Evolutionary conservation across 2,888 invertebrate genomes (phyloP).

Genomic region (Phyllotreta cruciferae): DNA sequence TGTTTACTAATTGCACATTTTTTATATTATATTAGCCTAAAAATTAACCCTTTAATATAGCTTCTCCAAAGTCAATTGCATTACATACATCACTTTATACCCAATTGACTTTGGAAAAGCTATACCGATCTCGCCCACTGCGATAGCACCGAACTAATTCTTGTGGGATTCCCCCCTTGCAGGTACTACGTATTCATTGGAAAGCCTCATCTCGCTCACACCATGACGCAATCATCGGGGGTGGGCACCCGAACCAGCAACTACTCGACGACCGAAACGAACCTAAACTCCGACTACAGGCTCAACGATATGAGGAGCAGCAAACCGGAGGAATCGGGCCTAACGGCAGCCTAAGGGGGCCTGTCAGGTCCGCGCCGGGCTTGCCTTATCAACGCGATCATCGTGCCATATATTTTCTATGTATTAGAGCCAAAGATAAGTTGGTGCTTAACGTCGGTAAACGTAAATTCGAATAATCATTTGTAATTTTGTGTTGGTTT

Average conservation of each 20-base stretch:
- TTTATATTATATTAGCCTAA: not conserved
- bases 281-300: not conserved
- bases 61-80: too few relatives aligned
- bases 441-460: too few relatives aligned
- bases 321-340: slow-evolving; percentile 10
- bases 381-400: not conserved
- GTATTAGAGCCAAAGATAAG: not conserved
- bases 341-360: not conserved
- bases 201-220: slow-evolving; percentile 52
- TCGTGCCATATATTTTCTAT: not conserved
- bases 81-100: too few relatives aligned
- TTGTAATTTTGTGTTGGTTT: too few relatives aligned
- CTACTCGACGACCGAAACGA: slow-evolving; percentile 43
- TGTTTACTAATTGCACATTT: slow-evolving; percentile 1
- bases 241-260: slow-evolving; percentile 46
- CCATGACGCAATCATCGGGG: slow-evolving; percentile 44
- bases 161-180: slow-evolving; percentile 35
- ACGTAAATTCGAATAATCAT: too few relatives aligned
- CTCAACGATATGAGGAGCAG: slow-evolving; percentile 4
- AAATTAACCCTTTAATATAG: too few relatives aligned
- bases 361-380: not conserved
- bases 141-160: too few relatives aligned
- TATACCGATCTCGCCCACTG: too few relatives aligned
- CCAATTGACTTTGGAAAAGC: too few relatives aligned
- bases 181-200: slow-evolving; percentile 54